phyloP scores from a whole-genome alignment of 2,797 vertebrate species.

The Muscicapa striata region DNA sequence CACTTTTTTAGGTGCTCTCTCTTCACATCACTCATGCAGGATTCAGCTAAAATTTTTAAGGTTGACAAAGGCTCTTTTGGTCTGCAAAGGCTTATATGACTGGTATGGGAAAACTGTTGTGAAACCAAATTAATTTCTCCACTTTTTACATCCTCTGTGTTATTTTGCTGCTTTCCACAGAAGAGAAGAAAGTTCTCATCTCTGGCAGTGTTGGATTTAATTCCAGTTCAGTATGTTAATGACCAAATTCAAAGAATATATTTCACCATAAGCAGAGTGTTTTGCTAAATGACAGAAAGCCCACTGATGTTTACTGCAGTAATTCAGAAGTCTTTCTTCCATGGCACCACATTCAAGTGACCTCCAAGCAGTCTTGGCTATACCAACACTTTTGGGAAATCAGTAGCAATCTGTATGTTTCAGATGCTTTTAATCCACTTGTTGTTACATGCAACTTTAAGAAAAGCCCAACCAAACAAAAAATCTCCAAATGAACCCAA shows the following conservation, averaged over 20 bases:
- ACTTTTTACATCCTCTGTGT: background rate
- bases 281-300: background rate
- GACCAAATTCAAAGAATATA: background rate
- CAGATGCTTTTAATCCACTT: background rate
- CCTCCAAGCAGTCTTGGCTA: background rate
- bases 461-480: background rate
- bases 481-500: background rate
- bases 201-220: background rate
- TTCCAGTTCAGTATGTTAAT: background rate
- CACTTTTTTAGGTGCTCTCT: background rate
- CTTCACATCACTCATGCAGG: background rate
- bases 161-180: background rate
- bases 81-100: background rate
- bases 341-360: background rate
- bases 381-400: background rate
- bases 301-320: background rate
- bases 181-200: background rate
- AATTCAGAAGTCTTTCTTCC: background rate
- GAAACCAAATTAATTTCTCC: background rate
- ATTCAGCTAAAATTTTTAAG: background rate
- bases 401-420: background rate
- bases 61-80: background rate
- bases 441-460: background rate
- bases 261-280: background rate
- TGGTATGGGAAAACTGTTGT: background rate